phyloP scores from a whole-genome alignment of 30 jellyfish, hydroid and myxozoan species.

The Hydra vulgaris region DNA sequence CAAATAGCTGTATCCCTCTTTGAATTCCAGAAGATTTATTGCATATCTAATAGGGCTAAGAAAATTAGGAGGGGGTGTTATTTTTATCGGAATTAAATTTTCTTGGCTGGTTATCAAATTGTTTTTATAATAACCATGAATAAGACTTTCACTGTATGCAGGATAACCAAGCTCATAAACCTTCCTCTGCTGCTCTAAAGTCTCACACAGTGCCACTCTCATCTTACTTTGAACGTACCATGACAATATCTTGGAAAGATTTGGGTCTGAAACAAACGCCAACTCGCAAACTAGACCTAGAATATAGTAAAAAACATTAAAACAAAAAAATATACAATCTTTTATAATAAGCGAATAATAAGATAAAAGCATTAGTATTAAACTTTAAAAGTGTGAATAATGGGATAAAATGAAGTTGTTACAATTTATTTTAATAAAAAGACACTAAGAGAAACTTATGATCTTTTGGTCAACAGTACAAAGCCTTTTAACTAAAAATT shows the following conservation, averaged over 20 bases:
- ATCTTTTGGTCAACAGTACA: too few relatives aligned
- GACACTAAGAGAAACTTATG: too few relatives aligned
- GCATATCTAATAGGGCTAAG: conserved; percentile 5
- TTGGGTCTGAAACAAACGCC: conserved; percentile 15
- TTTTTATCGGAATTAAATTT: conserved; percentile 8
- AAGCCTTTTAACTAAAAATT: too few relatives aligned
- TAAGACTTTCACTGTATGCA: conserved; percentile 16
- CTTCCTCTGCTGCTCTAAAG: conserved; percentile 18
- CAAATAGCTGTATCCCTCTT: background rate
- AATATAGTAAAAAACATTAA: background rate
- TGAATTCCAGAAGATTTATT: conserved; percentile 10
- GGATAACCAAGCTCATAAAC: conserved; percentile 22
- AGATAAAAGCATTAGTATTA: too few relatives aligned
- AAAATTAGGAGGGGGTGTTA: conserved; percentile 16
- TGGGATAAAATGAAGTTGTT: too few relatives aligned
- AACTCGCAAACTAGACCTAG: conserved; percentile 24
- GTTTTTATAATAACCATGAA: background rate
- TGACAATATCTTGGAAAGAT: conserved; percentile 8
- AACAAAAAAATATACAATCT: background rate
- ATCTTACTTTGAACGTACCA: conserved; percentile 19
- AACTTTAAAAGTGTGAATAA: too few relatives aligned
- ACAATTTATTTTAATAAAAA: too few relatives aligned
- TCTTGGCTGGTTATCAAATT: background rate
- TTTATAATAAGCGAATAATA: too few relatives aligned
- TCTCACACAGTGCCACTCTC: conserved; percentile 18